Conservation (phyloP, 2,888 invertebrate genomes). For the Plebejus anna region DNA sequence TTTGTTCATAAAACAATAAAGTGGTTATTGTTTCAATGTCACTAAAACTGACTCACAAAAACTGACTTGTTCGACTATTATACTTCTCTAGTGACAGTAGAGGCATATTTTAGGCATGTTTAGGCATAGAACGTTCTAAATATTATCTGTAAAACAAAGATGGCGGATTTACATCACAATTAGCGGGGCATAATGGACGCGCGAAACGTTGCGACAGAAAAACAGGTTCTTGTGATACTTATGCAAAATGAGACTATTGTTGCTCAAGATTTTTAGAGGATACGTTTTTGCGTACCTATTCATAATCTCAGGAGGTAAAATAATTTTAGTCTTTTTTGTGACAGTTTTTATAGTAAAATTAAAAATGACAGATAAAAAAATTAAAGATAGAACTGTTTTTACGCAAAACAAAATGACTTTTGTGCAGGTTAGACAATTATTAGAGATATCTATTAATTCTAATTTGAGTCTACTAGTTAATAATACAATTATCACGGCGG, state of each 20-base stretch:
- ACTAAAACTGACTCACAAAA: not conserved
- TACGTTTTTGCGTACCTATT: not conserved
- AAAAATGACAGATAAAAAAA: too few relatives aligned
- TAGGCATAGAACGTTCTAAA: conserved; percentile 27
- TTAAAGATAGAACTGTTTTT: too few relatives aligned
- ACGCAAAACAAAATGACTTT: too few relatives aligned
- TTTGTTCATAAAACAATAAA: conserved; percentile 15
- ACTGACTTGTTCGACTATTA: not conserved
- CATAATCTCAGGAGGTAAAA: not conserved
- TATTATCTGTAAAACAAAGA: conserved; percentile 66
- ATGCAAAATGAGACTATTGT: conserved; percentile 43
- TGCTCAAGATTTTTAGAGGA: conserved; percentile 20
- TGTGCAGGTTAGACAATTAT: too few relatives aligned
- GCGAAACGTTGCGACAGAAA: conserved; percentile 63
- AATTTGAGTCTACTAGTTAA: too few relatives aligned
- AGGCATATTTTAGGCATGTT: conserved; percentile 24
- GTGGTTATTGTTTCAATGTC: not conserved
- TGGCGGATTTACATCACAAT: conserved; percentile 70
- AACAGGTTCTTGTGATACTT: conserved; percentile 65
- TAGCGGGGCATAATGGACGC: conserved; percentile 59
- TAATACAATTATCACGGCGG: too few relatives aligned
- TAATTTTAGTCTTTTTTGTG: not conserved
- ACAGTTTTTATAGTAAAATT: not conserved
- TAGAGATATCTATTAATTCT: too few relatives aligned
- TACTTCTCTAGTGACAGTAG: not conserved